Conservation (phyloP, 1,140 invertebrate genomes). For the Rhynchophorus ferrugineus region DNA sequence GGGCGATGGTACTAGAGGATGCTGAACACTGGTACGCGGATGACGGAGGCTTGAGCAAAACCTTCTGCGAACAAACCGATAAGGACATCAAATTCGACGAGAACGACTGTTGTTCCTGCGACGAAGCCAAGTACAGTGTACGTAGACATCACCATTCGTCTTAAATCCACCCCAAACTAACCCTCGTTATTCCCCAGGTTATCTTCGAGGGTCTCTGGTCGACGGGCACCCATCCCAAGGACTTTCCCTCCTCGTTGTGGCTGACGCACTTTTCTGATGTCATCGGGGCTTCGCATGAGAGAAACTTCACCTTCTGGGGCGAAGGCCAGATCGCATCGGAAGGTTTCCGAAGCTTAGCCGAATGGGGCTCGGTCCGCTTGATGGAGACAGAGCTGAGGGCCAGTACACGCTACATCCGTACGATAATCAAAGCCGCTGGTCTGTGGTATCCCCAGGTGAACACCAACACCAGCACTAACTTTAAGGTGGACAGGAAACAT, state of each 20-base stretch:
- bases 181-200: slow-evolving; percentile 49
- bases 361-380: slow-evolving; percentile 86
- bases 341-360: slow-evolving; percentile 83
- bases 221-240: slow-evolving; percentile 89
- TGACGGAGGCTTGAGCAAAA: slow-evolving; percentile 72
- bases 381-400: slow-evolving; percentile 85
- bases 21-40: slow-evolving; percentile 81
- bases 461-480: slow-evolving; percentile 73
- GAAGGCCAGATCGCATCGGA: slow-evolving; percentile 83
- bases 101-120: slow-evolving; percentile 77
- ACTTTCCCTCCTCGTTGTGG: slow-evolving; percentile 85
- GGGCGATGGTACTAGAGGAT: slow-evolving; percentile 83
- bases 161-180: background rate
- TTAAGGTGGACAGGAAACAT: slow-evolving; percentile 81
- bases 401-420: slow-evolving; percentile 72
- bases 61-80: slow-evolving; percentile 72
- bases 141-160: slow-evolving; percentile 15
- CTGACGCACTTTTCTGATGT: slow-evolving; percentile 97
- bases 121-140: slow-evolving; percentile 84
- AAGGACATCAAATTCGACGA: slow-evolving; percentile 45
- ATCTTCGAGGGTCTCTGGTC: slow-evolving; percentile 97
- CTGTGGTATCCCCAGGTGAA: slow-evolving; percentile 92
- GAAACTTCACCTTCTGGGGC: slow-evolving; percentile 90
- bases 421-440: slow-evolving; percentile 90
- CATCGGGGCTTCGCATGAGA: slow-evolving; percentile 89